Conservation (phyloP, 2,797 vertebrate species). For the Liparis tanakae region DNA sequence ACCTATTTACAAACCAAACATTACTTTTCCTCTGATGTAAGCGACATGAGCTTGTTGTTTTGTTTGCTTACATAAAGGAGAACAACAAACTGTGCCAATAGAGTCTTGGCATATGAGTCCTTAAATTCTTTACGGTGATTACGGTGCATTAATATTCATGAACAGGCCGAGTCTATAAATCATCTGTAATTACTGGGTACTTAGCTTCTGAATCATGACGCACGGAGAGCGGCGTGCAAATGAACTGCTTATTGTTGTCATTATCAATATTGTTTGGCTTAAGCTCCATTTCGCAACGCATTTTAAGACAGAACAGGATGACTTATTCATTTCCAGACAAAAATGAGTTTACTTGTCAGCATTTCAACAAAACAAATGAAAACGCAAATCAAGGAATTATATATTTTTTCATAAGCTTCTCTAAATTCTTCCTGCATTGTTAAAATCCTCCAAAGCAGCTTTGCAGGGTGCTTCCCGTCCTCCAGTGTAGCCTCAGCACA, state of each 20-base stretch:
- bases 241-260: slow-evolving; percentile 39
- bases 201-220: slow-evolving; percentile 55
- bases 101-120: slow-evolving; percentile 36
- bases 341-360: slow-evolving; percentile 20
- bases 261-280: slow-evolving; percentile 24
- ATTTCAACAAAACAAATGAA: slow-evolving; percentile 30
- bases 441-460: slow-evolving; percentile 27
- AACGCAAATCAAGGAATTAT: slow-evolving; percentile 27
- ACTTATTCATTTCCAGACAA: slow-evolving; percentile 28
- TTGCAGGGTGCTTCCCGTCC: slow-evolving; percentile 43
- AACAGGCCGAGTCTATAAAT: slow-evolving; percentile 56
- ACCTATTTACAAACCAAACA: background rate
- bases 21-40: background rate
- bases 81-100: slow-evolving; percentile 6
- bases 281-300: slow-evolving; percentile 9
- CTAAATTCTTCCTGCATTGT: slow-evolving; percentile 3
- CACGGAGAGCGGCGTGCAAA: slow-evolving; percentile 37
- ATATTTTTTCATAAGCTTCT: slow-evolving; percentile 9
- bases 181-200: slow-evolving; percentile 61
- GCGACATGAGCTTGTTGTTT: slow-evolving; percentile 11
- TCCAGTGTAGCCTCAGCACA: slow-evolving; percentile 27
- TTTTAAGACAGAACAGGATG: slow-evolving; percentile 6
- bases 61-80: slow-evolving; percentile 21
- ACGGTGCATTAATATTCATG: slow-evolving; percentile 63
- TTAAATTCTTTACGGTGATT: slow-evolving; percentile 55